A percentile compares a stretch with the other conserved stretches of the same genome.
phyloP scores from a whole-genome alignment of 2,797 vertebrate species.

The Philypnodon macrostomus region DNA sequence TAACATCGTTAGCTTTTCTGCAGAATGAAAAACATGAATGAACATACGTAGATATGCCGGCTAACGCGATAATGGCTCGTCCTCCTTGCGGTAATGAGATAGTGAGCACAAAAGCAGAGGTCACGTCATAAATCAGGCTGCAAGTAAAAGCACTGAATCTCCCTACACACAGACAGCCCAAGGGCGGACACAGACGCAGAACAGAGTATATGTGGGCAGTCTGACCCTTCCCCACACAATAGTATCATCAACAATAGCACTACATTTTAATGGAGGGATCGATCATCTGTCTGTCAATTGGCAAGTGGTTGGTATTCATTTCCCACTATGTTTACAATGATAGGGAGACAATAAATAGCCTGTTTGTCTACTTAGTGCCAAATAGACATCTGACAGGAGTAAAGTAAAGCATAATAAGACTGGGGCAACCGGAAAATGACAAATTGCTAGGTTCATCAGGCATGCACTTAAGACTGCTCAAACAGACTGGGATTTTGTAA shows the following conservation, averaged over 20 bases:
- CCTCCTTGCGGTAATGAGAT: conserved; percentile 51
- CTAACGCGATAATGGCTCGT: conserved; percentile 9
- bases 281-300: conserved; percentile 30
- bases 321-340: conserved; percentile 33
- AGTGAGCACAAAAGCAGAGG: conserved; percentile 61
- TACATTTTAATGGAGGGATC: conserved; percentile 32
- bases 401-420: conserved; percentile 15
- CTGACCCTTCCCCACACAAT: conserved; percentile 25
- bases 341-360: conserved; percentile 39
- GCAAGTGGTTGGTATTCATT: conserved; percentile 48
- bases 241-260: conserved; percentile 27
- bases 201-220: conserved; percentile 10
- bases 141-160: conserved; percentile 56
- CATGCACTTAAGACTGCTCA: too few species aligned
- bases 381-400: conserved; percentile 16
- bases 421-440: conserved; percentile 3
- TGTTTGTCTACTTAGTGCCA: conserved; percentile 35
- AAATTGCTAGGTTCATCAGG: conserved; percentile 1
- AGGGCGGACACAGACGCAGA: conserved; percentile 40
- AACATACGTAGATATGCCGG: conserved; percentile 5
- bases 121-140: conserved; percentile 67
- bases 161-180: conserved; percentile 46
- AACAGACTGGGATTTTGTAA: too few species aligned
- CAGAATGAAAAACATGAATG: neutral
- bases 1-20: conserved; percentile 1